Percentiles rank a stretch among this genome's conserved stretches.
These are phyloP conservation scores for Paraplagusia blochii DNA, from an alignment of 2,113 vertebrate genomes.

Conservation along the genomic window DNA sequence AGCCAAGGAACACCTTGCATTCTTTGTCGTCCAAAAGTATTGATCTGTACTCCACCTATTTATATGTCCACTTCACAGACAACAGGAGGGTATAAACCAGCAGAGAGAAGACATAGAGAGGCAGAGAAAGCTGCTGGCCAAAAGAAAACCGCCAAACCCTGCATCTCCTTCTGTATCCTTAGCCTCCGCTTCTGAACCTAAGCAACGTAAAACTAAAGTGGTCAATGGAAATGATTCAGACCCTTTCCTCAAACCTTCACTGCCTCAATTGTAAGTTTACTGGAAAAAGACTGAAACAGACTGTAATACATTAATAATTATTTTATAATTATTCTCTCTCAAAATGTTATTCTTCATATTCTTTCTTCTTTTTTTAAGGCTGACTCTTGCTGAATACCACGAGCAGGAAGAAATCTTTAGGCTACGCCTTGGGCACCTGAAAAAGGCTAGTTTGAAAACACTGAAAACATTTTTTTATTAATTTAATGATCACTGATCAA, in stretches of 20 bases:
- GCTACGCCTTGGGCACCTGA: slow-evolving; percentile 95
- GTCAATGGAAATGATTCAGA: slow-evolving; percentile 98
- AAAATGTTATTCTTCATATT: too few relatives aligned
- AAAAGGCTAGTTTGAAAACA: slow-evolving; percentile 80
- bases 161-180: slow-evolving; percentile 90
- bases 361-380: slow-evolving; percentile 63
- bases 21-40: background rate
- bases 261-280: slow-evolving; percentile 94
- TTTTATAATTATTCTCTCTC: too few relatives aligned
- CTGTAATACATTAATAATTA: too few relatives aligned
- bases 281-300: background rate
- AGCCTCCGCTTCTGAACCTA: slow-evolving; percentile 91
- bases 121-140: slow-evolving; percentile 96
- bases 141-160: slow-evolving; percentile 93
- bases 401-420: slow-evolving; percentile 99
- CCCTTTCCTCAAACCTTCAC: slow-evolving; percentile 95
- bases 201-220: slow-evolving; percentile 97
- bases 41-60: background rate
- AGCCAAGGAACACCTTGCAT: background rate
- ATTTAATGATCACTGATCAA: background rate
- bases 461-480: background rate
- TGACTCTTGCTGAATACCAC: slow-evolving; percentile 96
- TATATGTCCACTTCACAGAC: slow-evolving; percentile 69
- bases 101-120: slow-evolving; percentile 99
- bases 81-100: slow-evolving; percentile 98